Evolutionary conservation across 2,797 vertebrate species (phyloP).

Genomic region (Scarus forsteni): DNA sequence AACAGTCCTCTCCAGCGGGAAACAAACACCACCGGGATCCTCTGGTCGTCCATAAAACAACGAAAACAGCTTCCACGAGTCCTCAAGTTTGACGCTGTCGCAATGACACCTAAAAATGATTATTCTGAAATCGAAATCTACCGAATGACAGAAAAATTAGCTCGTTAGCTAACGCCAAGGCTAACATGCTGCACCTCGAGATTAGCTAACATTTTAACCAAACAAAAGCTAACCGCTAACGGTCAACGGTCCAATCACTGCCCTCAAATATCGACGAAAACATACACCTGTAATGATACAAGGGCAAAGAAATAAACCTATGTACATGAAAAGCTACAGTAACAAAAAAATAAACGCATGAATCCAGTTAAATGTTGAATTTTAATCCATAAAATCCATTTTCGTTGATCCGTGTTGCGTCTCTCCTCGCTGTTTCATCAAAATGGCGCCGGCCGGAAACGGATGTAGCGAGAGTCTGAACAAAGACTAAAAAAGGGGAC

Average conservation of each 20-base stretch:
- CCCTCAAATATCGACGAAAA: slow-evolving; percentile 21
- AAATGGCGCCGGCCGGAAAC: slow-evolving; percentile 78
- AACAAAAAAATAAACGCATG: background rate
- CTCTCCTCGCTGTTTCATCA: slow-evolving; percentile 79
- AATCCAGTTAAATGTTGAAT: slow-evolving; percentile 34
- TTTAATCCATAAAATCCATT: slow-evolving; percentile 68
- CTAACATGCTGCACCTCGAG: slow-evolving; percentile 50
- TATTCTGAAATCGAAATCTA: background rate
- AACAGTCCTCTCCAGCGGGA: slow-evolving; percentile 35
- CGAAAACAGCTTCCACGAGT: slow-evolving; percentile 25
- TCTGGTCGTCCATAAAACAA: slow-evolving; percentile 41
- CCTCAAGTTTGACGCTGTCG: slow-evolving; percentile 10
- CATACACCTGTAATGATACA: slow-evolving; percentile 32
- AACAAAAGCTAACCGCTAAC: slow-evolving; percentile 59
- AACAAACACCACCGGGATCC: slow-evolving; percentile 12
- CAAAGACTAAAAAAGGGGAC: slow-evolving; percentile 8
- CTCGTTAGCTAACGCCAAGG: slow-evolving; percentile 35
- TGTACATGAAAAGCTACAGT: background rate
- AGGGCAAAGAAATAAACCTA: background rate
- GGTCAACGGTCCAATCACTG: slow-evolving; percentile 28
- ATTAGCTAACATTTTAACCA: slow-evolving; percentile 47
- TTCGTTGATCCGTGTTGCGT: slow-evolving; percentile 7
- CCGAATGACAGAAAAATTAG: slow-evolving; percentile 8
- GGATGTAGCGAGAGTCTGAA: slow-evolving; percentile 35
- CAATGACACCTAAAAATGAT: background rate